Conservation (phyloP, 2,113 vertebrate genomes). For the Xyliphius kryptos region DNA sequence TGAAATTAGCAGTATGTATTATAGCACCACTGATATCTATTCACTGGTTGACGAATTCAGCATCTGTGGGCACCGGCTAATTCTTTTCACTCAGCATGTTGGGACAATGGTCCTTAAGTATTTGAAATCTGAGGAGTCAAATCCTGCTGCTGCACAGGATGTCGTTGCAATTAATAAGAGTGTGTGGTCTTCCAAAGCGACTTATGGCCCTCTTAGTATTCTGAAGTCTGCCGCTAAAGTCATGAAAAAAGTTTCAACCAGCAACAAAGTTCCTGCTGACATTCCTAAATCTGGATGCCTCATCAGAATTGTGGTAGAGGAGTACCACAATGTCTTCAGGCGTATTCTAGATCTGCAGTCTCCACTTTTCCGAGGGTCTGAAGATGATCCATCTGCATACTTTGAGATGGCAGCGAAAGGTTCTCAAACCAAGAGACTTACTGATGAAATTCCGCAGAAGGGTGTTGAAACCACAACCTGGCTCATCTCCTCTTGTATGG, state of each 20-base stretch:
- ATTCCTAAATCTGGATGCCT: slow-evolving; percentile 87
- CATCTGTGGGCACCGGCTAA: slow-evolving; percentile 90
- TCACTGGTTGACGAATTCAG: slow-evolving; percentile 97
- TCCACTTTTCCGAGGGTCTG: slow-evolving; percentile 86
- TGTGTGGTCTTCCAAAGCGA: slow-evolving; percentile 80
- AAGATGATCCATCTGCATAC: slow-evolving; percentile 87
- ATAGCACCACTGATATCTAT: slow-evolving; percentile 94
- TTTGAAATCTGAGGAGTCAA: slow-evolving; percentile 87
- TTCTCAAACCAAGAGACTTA: slow-evolving; percentile 75
- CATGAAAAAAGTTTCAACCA: slow-evolving; percentile 83
- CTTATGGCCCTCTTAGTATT: slow-evolving; percentile 77
- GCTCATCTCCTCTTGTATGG: slow-evolving; percentile 96
- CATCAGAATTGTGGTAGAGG: slow-evolving; percentile 87
- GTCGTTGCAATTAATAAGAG: slow-evolving; percentile 88
- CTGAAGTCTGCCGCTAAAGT: slow-evolving; percentile 91
- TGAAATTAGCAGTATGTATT: slow-evolving; percentile 86
- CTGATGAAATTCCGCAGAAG: slow-evolving; percentile 88
- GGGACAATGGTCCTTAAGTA: slow-evolving; percentile 96
- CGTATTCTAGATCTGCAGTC: slow-evolving; percentile 95
- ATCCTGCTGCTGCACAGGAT: slow-evolving; percentile 82
- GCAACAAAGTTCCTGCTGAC: slow-evolving; percentile 78
- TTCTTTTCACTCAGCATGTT: slow-evolving; percentile 96
- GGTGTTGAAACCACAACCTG: slow-evolving; percentile 87
- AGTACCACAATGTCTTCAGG: slow-evolving; percentile 92
- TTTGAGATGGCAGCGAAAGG: slow-evolving; percentile 90